Percentiles rank a stretch among this genome's conserved stretches.
Conservation (phyloP, 2,113 vertebrate genomes). For the Formicarius rufipectus region DNA sequence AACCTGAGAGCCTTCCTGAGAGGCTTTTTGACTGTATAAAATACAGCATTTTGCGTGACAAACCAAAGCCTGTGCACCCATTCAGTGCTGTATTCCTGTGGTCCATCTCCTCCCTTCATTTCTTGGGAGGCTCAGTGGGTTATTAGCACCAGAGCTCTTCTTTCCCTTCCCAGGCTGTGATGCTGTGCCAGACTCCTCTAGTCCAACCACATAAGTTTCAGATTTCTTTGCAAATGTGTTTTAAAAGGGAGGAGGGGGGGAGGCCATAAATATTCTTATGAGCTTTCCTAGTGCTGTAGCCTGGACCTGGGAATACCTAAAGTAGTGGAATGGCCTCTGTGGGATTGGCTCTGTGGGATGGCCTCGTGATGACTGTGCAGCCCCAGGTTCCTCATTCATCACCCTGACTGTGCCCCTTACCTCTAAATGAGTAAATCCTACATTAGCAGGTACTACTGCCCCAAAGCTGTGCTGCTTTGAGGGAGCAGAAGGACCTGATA, state of each 20-base stretch:
- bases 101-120: neutral
- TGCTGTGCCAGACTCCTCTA: neutral
- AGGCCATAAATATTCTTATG: neutral
- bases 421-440: neutral
- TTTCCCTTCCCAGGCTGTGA: neutral
- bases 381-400: neutral
- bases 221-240: neutral
- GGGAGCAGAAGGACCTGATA: neutral
- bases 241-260: neutral
- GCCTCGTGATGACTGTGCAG: rapidly evolving
- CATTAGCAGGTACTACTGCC: neutral
- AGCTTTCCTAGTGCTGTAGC: neutral
- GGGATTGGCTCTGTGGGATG: neutral
- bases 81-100: rapidly evolving
- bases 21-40: neutral
- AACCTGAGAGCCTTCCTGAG: too few relatives aligned
- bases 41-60: neutral
- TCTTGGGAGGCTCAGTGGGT: neutral
- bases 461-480: neutral
- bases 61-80: rapidly evolving
- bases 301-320: neutral
- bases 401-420: rapidly evolving
- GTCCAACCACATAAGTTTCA: neutral
- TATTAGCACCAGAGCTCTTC: neutral
- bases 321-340: neutral